Conservation (phyloP, 2,797 vertebrate genomes). For the Galago senegalensis region DNA sequence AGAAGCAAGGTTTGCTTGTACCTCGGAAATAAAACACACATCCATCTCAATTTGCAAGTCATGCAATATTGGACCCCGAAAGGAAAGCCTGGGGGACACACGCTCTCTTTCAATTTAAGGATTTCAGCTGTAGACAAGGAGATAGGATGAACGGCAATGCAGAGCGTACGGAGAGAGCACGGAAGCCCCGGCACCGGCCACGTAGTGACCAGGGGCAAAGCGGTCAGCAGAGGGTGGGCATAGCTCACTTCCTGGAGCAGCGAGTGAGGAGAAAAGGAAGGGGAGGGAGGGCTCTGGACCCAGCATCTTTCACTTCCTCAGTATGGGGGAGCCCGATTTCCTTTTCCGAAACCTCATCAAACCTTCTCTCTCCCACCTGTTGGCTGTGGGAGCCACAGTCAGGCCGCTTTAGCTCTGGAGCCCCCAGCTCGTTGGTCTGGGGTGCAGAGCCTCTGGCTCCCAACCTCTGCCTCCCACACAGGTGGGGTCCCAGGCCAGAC, state of each 20-base stretch:
- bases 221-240: fast-evolving
- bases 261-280: neutral
- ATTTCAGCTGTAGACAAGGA: fast-evolving
- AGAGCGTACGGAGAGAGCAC: fast-evolving
- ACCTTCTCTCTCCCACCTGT: neutral
- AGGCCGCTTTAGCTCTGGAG: fast-evolving
- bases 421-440: neutral
- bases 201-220: fast-evolving
- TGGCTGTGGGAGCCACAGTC: neutral
- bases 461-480: neutral
- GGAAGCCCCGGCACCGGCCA: fast-evolving
- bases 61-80: neutral
- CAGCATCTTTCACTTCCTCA: neutral
- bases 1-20: neutral
- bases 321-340: neutral
- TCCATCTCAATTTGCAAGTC: neutral
- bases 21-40: neutral
- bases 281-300: neutral
- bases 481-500: neutral
- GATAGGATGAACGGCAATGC: fast-evolving
- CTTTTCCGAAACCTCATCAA: neutral
- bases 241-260: neutral
- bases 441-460: neutral
- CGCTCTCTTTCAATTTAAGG: neutral
- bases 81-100: fast-evolving